phyloP scores from a whole-genome alignment of 1,140 invertebrate species.

The Anoplophora glabripennis region DNA sequence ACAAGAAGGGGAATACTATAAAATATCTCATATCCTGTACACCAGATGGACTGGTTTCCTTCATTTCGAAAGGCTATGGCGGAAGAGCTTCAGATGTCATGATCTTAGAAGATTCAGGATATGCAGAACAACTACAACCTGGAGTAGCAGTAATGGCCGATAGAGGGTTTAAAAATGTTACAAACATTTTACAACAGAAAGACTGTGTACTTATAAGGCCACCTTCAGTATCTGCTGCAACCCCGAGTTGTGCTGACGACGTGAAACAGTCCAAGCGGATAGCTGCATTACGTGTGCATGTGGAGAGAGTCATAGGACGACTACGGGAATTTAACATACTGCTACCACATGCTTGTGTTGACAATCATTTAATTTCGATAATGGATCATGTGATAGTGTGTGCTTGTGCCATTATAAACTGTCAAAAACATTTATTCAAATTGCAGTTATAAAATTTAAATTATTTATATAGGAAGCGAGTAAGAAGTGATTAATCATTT shows the following conservation, averaged over 20 bases:
- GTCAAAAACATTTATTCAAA: no score
- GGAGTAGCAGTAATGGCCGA: slow-evolving; percentile 43
- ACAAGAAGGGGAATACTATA: slow-evolving; percentile 47
- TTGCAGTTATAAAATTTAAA: no score
- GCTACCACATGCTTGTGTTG: slow-evolving; percentile 37
- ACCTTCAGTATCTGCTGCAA: slow-evolving; percentile 28
- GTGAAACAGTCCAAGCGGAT: slow-evolving; percentile 47
- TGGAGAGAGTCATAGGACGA: slow-evolving; percentile 34
- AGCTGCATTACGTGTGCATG: slow-evolving; percentile 27
- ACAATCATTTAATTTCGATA: slow-evolving; percentile 24
- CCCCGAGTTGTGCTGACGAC: no score
- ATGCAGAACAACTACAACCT: slow-evolving; percentile 35
- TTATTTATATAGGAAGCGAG: no score
- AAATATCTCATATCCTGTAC: slow-evolving; percentile 48
- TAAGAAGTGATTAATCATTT: no score
- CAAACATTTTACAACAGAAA: slow-evolving; percentile 28
- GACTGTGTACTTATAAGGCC: slow-evolving; percentile 36
- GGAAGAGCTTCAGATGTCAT: slow-evolving; percentile 37
- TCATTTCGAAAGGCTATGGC: slow-evolving; percentile 44
- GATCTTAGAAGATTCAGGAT: slow-evolving; percentile 40
- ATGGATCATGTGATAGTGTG: no score
- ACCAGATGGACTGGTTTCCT: slow-evolving; percentile 46
- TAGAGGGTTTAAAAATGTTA: slow-evolving; percentile 47
- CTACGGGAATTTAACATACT: slow-evolving; percentile 40
- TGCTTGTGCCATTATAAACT: no score